Evolutionary conservation across 2,888 invertebrate genomes (phyloP).

Genomic region (Camptogramma bilineatum): DNA sequence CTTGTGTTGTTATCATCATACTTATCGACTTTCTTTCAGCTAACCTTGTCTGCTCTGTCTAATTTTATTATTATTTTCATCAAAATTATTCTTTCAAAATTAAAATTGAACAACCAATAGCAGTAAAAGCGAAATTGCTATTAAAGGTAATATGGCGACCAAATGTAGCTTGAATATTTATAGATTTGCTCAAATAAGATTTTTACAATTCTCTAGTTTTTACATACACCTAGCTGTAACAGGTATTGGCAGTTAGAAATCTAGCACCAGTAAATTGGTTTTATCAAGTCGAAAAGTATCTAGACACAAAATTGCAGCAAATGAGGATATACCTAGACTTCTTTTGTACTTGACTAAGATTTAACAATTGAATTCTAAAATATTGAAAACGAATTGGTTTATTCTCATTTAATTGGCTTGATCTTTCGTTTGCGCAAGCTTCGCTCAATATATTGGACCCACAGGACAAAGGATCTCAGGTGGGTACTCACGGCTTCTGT

Average conservation of each 20-base stretch:
- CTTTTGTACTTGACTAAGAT: not conserved
- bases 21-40: slow-evolving; percentile 12
- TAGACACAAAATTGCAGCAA: slow-evolving; percentile 32
- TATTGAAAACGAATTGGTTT: slow-evolving; percentile 45
- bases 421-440: slow-evolving; percentile 85
- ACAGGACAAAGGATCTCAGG: slow-evolving; percentile 77
- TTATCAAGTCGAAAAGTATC: slow-evolving; percentile 1
- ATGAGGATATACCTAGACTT: slow-evolving; percentile 39
- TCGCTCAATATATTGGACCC: slow-evolving; percentile 79
- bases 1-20: not conserved
- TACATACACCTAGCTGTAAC: slow-evolving; percentile 34
- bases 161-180: not conserved
- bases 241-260: slow-evolving; percentile 33
- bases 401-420: slow-evolving; percentile 83
- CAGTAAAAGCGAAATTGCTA: slow-evolving; percentile 22
- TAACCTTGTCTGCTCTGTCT: slow-evolving; percentile 4
- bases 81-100: slow-evolving; percentile 13
- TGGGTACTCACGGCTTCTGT: slow-evolving; percentile 57
- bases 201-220: not conserved
- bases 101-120: slow-evolving; percentile 35
- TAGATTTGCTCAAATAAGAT: not conserved
- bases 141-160: slow-evolving; percentile 3
- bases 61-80: not conserved
- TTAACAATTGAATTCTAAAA: slow-evolving; percentile 15
- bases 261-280: slow-evolving; percentile 31